Conservation (phyloP, 2,113 vertebrate species). For the Dermatemys mawii region DNA sequence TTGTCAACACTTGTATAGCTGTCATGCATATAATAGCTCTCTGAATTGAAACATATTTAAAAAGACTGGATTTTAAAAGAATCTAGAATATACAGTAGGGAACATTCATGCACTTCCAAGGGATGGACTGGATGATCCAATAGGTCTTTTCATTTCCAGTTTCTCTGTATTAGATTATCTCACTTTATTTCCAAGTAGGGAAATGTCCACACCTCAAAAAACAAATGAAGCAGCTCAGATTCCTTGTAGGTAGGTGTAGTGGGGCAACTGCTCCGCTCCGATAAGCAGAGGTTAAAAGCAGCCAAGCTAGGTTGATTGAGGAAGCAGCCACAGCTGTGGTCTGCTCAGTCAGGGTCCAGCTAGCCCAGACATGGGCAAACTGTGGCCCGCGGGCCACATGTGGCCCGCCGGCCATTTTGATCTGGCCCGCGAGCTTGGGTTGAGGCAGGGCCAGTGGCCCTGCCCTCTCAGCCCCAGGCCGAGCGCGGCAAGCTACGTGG, state of each 20-base stretch:
- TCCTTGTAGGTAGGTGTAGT: not conserved
- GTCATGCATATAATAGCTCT: not conserved
- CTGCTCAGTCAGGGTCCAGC: too few species aligned
- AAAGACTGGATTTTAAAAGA: not conserved
- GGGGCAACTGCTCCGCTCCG: too few species aligned
- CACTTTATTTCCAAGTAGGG: not conserved
- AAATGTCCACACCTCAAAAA: not conserved
- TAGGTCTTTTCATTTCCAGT: not conserved
- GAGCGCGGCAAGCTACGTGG: too few species aligned
- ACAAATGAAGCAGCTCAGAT: not conserved
- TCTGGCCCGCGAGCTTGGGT: too few species aligned
- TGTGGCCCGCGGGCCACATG: too few species aligned
- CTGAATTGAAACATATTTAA: not conserved
- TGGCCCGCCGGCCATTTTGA: too few species aligned
- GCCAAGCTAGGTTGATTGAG: too few species aligned
- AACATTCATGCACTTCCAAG: not conserved
- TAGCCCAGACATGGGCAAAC: too few species aligned
- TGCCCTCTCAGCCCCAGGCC: too few species aligned
- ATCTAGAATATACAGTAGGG: not conserved
- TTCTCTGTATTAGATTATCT: not conserved
- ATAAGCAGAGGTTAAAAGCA: too few species aligned
- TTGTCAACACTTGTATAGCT: not conserved
- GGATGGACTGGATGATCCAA: not conserved
- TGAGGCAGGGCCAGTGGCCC: too few species aligned
- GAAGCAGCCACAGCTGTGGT: too few species aligned